Evolutionary conservation across 2,888 invertebrate species (phyloP).

Genomic region (Alentia gelatinosa): DNA sequence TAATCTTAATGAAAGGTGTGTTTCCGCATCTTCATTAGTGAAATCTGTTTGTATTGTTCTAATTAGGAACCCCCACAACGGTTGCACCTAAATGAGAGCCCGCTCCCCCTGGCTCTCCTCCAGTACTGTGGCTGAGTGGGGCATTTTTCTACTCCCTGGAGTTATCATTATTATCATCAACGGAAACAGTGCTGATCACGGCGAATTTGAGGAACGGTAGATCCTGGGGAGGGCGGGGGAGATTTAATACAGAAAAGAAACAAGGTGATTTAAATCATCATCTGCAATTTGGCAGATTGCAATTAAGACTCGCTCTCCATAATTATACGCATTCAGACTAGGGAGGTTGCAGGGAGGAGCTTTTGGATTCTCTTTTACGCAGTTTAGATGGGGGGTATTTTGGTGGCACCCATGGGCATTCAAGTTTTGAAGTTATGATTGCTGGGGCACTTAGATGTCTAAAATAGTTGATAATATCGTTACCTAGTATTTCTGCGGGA

Average conservation of each 20-base stretch:
- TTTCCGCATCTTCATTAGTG: background rate
- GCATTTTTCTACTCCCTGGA: too few species aligned
- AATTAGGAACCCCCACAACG: background rate
- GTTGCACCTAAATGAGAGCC: too few species aligned
- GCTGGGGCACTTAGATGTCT: background rate
- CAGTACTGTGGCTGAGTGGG: too few species aligned
- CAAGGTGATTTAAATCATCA: background rate
- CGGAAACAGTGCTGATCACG: background rate
- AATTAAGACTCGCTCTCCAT: background rate
- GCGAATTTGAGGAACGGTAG: background rate
- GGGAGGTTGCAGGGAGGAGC: background rate
- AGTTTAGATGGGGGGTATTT: background rate
- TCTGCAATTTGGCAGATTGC: background rate
- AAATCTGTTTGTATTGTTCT: background rate
- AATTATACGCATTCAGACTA: background rate
- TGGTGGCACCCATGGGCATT: background rate
- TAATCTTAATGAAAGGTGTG: background rate
- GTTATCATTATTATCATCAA: too few species aligned
- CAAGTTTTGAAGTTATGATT: background rate
- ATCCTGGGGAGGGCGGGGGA: background rate
- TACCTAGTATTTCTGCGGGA: background rate
- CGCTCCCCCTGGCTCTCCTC: too few species aligned
- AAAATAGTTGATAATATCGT: background rate
- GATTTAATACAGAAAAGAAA: background rate
- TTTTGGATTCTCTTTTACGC: background rate